A percentile compares a stretch with the other conserved stretches of the same genome.
Conservation (phyloP, 1,140 invertebrate genomes). For the Drosophila ogumai region DNA sequence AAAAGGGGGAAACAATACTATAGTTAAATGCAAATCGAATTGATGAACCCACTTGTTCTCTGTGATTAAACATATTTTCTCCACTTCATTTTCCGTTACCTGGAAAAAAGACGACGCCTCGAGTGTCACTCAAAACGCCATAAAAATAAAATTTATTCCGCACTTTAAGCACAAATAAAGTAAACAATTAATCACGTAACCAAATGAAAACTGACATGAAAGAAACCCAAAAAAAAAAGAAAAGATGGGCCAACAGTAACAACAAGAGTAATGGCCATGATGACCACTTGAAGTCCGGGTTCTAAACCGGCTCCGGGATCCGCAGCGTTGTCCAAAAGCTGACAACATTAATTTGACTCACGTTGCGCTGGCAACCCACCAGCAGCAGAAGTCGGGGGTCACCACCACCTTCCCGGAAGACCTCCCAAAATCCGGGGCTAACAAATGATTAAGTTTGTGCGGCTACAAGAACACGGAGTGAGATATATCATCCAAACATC, state of each 20-base stretch:
- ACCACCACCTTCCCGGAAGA: slow-evolving; percentile 11
- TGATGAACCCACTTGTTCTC: slow-evolving; percentile 7
- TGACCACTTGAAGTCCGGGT: slow-evolving; percentile 50
- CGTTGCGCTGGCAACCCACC: slow-evolving; percentile 43
- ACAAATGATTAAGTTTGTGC: slow-evolving; percentile 49
- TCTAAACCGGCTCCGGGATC: slow-evolving; percentile 30
- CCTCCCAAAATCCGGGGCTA: slow-evolving; percentile 32
- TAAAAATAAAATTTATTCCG: slow-evolving; percentile 35
- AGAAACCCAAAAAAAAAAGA: slow-evolving; percentile 24
- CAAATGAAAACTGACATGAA: slow-evolving; percentile 62
- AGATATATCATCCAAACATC: slow-evolving; percentile 12
- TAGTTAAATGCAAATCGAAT: slow-evolving; percentile 29
- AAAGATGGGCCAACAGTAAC: slow-evolving; percentile 1
- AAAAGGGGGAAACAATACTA: not conserved
- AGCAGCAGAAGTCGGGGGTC: slow-evolving; percentile 7
- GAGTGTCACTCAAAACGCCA: slow-evolving; percentile 19
- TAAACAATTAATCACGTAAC: slow-evolving; percentile 66
- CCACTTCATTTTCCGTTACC: slow-evolving; percentile 20
- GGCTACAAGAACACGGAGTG: slow-evolving; percentile 15
- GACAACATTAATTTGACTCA: slow-evolving; percentile 68
- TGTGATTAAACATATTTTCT: slow-evolving; percentile 1
- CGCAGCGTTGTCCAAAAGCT: slow-evolving; percentile 25
- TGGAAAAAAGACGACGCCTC: slow-evolving; percentile 13
- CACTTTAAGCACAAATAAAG: slow-evolving; percentile 44
- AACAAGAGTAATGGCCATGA: slow-evolving; percentile 47